Conservation (phyloP, 2,113 vertebrate genomes). For the Polypterus bichir region DNA sequence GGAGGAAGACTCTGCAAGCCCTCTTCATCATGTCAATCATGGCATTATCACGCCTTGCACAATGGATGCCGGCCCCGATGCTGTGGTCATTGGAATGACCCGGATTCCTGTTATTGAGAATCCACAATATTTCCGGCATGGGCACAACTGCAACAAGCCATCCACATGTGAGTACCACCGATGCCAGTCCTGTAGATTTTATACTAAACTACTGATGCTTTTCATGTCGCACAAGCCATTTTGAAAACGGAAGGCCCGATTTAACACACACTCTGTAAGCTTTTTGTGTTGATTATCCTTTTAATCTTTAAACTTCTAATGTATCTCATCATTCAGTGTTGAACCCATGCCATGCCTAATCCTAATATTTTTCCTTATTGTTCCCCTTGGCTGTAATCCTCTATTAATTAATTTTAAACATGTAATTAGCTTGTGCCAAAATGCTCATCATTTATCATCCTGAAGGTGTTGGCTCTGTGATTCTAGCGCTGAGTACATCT, state of each 20-base stretch:
- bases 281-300: neutral
- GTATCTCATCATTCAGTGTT: neutral
- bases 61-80: conserved; percentile 75
- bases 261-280: neutral
- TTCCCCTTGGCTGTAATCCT: neutral
- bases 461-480: neutral
- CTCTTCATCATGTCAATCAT: conserved; percentile 93
- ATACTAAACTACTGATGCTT: too few relatives aligned
- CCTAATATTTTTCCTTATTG: conserved; percentile 5
- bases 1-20: conserved; percentile 93
- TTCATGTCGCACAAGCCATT: too few relatives aligned
- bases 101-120: conserved; percentile 93
- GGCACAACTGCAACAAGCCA: conserved; percentile 93
- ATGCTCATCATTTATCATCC: neutral
- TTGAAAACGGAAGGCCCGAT: neutral
- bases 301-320: neutral
- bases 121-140: conserved; percentile 89
- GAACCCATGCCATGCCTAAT: neutral
- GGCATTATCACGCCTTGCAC: conserved; percentile 85
- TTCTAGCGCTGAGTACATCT: neutral
- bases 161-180: conserved; percentile 75
- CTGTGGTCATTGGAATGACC: conserved; percentile 93
- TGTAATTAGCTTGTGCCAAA: conserved; percentile 5
- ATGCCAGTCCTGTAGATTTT: neutral
- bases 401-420: conserved; percentile 7